Evolutionary conservation across 2,888 invertebrate species (phyloP).

Genomic region (Teinopalpus imperialis): DNA sequence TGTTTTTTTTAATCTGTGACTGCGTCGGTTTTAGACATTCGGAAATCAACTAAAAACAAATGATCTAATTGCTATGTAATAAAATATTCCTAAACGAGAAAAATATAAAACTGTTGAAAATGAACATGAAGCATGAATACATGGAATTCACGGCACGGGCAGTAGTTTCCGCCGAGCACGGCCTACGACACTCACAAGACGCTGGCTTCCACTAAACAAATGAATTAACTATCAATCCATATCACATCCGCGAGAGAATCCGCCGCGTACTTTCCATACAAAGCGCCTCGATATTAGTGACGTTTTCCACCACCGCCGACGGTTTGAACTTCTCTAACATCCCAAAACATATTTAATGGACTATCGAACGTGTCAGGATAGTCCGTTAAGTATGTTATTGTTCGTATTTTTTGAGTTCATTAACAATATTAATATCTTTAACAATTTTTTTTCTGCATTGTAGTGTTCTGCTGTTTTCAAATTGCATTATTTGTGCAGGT

Average conservation of each 20-base stretch:
- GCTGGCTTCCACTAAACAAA: constrained; percentile 74
- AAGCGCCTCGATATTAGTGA: constrained; percentile 54
- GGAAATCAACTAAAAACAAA: too few species aligned
- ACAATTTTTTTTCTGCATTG: constrained; percentile 69
- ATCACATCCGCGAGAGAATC: constrained; percentile 33
- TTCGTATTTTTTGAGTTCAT: constrained; percentile 50
- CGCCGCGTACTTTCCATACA: constrained; percentile 19
- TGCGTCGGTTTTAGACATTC: neutral
- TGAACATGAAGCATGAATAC: constrained; percentile 24
- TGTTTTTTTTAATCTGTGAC: neutral
- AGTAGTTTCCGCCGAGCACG: constrained; percentile 58
- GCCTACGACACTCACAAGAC: constrained; percentile 58
- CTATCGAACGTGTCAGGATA: constrained; percentile 38
- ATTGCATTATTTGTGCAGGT: constrained; percentile 80
- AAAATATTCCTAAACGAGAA: too few species aligned
- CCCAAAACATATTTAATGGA: constrained; percentile 47
- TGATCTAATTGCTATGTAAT: too few species aligned
- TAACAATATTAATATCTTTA: constrained; percentile 69
- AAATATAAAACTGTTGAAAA: too few species aligned
- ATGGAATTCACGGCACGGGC: constrained; percentile 38
- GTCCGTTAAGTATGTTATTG: constrained; percentile 49
- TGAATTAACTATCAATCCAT: constrained; percentile 67
- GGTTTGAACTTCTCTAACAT: constrained; percentile 52
- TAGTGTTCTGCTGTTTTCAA: constrained; percentile 75
- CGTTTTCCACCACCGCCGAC: constrained; percentile 63